Evolutionary conservation across 1,140 invertebrate genomes (phyloP).

Genomic region (Drosophila sp.): DNA sequence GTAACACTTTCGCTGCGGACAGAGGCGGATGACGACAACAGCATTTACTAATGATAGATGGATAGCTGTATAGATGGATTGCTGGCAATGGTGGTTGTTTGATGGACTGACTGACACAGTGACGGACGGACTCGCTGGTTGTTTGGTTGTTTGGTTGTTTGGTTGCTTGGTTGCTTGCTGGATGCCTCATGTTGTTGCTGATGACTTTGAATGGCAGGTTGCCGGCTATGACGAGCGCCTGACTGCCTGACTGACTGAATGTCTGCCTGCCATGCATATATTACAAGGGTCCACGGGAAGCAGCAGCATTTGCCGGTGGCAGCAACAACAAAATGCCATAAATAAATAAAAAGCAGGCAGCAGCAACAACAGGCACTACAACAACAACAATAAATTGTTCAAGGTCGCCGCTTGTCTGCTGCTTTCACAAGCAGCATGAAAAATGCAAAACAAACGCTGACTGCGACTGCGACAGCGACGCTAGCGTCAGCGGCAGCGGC

Average conservation of each 20-base stretch:
- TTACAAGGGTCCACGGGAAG: constrained; percentile 14
- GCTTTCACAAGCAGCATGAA: constrained; percentile 73
- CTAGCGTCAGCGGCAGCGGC: constrained; percentile 26
- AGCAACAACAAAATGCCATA: constrained; percentile 62
- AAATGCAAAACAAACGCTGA: constrained; percentile 79
- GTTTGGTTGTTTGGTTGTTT: constrained; percentile 33
- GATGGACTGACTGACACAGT: constrained; percentile 2
- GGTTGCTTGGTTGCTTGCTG: constrained; percentile 34
- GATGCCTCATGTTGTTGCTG: constrained; percentile 63
- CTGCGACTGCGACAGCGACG: constrained; percentile 37
- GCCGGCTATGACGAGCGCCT: constrained; percentile 28
- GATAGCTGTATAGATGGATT: constrained; percentile 67
- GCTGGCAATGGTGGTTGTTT: constrained; percentile 9
- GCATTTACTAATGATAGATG: constrained; percentile 75
- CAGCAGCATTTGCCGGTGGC: constrained; percentile 11
- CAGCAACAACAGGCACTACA: constrained; percentile 46
- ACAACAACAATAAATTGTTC: constrained; percentile 77
- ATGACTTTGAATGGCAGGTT: constrained; percentile 77
- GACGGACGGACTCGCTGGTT: constrained; percentile 21
- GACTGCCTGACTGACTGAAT: not conserved
- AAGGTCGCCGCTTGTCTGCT: constrained; percentile 81
- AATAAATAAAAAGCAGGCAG: constrained; percentile 76
- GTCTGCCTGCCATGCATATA: not conserved
- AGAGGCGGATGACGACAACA: constrained; percentile 29
- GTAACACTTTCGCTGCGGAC: constrained; percentile 74